These are phyloP conservation scores for Elephas maximus DNA, from an alignment of 2,113 vertebrate genomes.

Conservation along the genomic window DNA sequence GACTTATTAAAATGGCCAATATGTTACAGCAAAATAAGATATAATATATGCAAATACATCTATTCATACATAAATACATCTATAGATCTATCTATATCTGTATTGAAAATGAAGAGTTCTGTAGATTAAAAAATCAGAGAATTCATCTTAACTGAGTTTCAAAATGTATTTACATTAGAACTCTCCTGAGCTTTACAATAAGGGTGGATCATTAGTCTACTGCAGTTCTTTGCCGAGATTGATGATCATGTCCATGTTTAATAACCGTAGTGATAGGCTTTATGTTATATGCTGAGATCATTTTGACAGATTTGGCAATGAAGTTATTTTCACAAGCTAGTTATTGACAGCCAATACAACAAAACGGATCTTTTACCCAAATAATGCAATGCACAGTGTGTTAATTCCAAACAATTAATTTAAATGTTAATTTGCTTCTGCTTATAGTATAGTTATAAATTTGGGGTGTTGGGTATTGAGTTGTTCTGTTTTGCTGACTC, in stretches of 20 bases:
- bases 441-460: conserved; percentile 36
- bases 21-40: neutral
- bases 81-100: neutral
- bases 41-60: neutral
- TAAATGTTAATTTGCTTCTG: conserved; percentile 53
- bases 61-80: neutral
- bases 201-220: neutral
- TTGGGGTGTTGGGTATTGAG: neutral
- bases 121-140: neutral
- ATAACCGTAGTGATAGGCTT: conserved; percentile 28
- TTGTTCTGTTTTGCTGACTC: neutral
- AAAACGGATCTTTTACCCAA: conserved; percentile 70
- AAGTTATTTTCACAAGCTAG: conserved; percentile 59
- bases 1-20: neutral
- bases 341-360: conserved; percentile 67
- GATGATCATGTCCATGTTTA: neutral
- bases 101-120: neutral
- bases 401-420: conserved; percentile 57
- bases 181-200: neutral
- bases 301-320: conserved; percentile 64
- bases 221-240: neutral
- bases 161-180: neutral
- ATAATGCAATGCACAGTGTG: conserved; percentile 48
- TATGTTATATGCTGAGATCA: conserved; percentile 1
- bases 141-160: neutral